Percentiles rank a stretch among this genome's conserved stretches.
These are phyloP conservation scores for Cataglyphis hispanica DNA, from an alignment of 1,140 invertebrate genomes.

Conservation along the genomic window DNA sequence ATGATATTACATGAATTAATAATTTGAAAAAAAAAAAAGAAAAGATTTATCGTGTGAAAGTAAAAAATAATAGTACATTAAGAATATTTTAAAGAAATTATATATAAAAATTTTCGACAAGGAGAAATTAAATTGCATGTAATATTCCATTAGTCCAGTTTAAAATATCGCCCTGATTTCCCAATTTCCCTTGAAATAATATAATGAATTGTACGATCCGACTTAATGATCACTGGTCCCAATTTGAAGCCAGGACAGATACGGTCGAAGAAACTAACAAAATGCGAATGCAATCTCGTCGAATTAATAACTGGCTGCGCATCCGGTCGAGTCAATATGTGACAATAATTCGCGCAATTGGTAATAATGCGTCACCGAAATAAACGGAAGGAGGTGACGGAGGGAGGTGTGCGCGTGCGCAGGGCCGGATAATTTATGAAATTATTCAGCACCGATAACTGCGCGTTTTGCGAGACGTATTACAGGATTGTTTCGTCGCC, in stretches of 20 bases:
- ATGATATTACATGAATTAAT: constrained; percentile 43
- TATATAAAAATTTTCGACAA: not conserved
- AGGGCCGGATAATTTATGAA: constrained; percentile 42
- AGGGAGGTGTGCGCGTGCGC: not conserved
- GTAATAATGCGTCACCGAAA: constrained; percentile 36
- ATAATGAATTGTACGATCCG: not conserved
- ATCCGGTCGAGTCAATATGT: constrained; percentile 43
- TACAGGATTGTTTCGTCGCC: constrained; percentile 44
- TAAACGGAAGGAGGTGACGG: constrained; percentile 8
- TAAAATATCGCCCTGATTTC: not conserved
- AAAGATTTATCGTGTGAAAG: not conserved
- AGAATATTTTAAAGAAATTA: not conserved
- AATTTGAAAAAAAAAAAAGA: constrained; percentile 9
- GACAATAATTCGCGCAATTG: constrained; percentile 47
- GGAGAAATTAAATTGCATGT: not conserved
- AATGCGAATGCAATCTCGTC: constrained; percentile 27
- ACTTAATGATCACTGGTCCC: not conserved
- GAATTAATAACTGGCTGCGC: constrained; percentile 47
- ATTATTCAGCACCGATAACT: constrained; percentile 63
- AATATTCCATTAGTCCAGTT: not conserved
- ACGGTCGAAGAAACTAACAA: constrained; percentile 12
- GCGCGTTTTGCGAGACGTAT: constrained; percentile 60
- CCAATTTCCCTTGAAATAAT: not conserved
- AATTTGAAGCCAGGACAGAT: not conserved
- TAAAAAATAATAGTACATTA: no score